Evolutionary conservation across 1,140 invertebrate species (phyloP).

Genomic region (Sinonovacula constricta): DNA sequence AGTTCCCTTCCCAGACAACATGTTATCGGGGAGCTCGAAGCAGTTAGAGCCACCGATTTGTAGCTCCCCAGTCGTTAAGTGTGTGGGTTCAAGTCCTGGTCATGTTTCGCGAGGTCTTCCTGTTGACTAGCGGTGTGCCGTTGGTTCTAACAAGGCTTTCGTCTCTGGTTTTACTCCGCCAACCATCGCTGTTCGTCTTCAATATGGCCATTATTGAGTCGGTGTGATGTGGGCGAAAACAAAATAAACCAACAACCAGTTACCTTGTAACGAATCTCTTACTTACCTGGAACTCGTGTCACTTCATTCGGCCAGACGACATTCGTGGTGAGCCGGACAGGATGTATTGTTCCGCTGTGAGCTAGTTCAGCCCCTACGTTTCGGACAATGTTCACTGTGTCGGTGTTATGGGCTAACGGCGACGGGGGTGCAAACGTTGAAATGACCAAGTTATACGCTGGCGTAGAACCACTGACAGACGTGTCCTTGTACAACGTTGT

Average conservation of each 20-base stretch:
- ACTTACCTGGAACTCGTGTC: constrained; percentile 58
- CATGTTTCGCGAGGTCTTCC: no score
- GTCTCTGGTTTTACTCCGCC: not conserved
- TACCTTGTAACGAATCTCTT: not conserved
- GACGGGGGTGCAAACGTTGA: constrained; percentile 57
- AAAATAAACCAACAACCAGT: not conserved
- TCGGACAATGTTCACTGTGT: constrained; percentile 52
- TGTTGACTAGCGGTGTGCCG: no score
- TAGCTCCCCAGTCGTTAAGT: no score
- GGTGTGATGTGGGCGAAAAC: not conserved
- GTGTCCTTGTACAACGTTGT: constrained; percentile 43
- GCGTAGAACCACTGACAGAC: not conserved
- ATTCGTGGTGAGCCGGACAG: constrained; percentile 38
- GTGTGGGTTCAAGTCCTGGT: no score
- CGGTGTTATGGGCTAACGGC: constrained; percentile 41
- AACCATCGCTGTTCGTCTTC: not conserved
- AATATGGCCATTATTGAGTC: no score
- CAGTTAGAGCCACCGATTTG: no score
- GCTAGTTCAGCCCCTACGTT: constrained; percentile 47
- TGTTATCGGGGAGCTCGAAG: no score
- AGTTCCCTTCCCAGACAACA: no score
- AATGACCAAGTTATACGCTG: constrained; percentile 50
- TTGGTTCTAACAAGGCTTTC: not conserved
- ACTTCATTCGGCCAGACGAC: constrained; percentile 67
- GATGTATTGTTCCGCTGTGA: constrained; percentile 11